phyloP scores from a whole-genome alignment of 2,888 invertebrate genomes.

The Dasypolia templi region DNA sequence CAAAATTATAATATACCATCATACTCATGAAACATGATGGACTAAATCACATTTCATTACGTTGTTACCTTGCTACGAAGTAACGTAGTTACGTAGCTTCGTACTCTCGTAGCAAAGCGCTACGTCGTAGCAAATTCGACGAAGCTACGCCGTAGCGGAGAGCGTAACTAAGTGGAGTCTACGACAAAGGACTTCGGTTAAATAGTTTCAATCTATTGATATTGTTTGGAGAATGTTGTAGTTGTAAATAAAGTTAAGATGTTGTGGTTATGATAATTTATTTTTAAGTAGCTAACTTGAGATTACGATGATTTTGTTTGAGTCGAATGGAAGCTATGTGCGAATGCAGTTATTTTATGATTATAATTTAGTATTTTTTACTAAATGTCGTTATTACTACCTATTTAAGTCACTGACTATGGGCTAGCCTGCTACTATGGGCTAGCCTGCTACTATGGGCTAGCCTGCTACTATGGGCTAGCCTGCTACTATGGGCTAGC shows the following conservation, averaged over 20 bases:
- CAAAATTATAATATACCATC: slow-evolving; percentile 45
- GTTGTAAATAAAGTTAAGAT: slow-evolving; percentile 41
- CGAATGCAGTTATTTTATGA: background rate
- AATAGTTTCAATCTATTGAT: slow-evolving; percentile 63
- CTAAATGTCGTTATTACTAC: background rate
- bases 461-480: background rate
- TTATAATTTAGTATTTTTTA: background rate
- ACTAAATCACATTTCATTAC: slow-evolving; percentile 63
- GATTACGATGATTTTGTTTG: slow-evolving; percentile 17
- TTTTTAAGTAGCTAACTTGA: slow-evolving; percentile 20
- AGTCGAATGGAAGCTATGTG: background rate
- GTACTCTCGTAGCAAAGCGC: slow-evolving; percentile 28
- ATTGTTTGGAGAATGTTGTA: slow-evolving; percentile 48
- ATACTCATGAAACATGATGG: slow-evolving; percentile 59
- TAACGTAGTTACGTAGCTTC: slow-evolving; percentile 49
- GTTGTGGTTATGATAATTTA: slow-evolving; percentile 33
- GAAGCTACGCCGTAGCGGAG: slow-evolving; percentile 44
- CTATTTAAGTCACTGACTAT: background rate
- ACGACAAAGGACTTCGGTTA: slow-evolving; percentile 62
- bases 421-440: background rate
- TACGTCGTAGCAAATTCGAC: slow-evolving; percentile 42
- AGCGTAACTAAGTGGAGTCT: slow-evolving; percentile 57
- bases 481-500: background rate
- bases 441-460: background rate
- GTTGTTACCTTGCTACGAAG: slow-evolving; percentile 44